A percentile compares a stretch with the other conserved stretches of the same genome.
Conservation (phyloP, 2,113 vertebrate genomes). For the Thalassarche chlororhynchos region DNA sequence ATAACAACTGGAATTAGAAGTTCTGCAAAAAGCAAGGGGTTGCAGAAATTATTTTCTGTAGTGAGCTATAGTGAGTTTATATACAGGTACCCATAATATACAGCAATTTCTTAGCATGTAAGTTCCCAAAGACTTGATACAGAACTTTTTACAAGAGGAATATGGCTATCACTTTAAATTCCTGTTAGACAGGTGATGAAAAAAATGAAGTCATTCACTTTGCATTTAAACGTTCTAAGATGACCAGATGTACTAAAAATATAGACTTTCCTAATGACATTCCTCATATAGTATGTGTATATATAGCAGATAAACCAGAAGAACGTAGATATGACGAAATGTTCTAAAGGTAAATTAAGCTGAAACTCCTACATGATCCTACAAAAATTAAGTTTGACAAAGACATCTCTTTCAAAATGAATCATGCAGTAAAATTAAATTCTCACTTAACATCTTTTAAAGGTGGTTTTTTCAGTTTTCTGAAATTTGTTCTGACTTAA, state of each 20-base stretch:
- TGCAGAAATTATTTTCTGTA: not conserved
- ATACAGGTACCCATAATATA: not conserved
- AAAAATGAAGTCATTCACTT: not conserved
- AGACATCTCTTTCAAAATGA: not conserved
- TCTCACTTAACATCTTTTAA: not conserved
- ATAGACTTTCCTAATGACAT: not conserved
- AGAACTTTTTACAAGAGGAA: not conserved
- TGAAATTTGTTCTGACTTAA: not conserved
- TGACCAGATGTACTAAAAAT: not conserved
- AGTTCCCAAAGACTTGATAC: not conserved
- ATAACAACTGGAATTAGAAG: not conserved
- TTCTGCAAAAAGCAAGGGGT: not conserved
- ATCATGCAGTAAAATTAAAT: not conserved
- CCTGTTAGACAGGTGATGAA: not conserved
- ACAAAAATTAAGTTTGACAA: not conserved
- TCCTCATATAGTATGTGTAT: not conserved
- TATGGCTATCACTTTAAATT: not conserved
- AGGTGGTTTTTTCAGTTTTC: not conserved
- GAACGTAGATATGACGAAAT: not conserved
- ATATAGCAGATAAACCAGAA: not conserved
- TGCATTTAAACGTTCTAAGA: not conserved
- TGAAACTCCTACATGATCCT: not conserved
- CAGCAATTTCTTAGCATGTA: not conserved
- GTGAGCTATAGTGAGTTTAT: not conserved
- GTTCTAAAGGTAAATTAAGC: not conserved